Evolutionary conservation across 2,113 vertebrate species (phyloP).

Genomic region (Lepus europaeus): DNA sequence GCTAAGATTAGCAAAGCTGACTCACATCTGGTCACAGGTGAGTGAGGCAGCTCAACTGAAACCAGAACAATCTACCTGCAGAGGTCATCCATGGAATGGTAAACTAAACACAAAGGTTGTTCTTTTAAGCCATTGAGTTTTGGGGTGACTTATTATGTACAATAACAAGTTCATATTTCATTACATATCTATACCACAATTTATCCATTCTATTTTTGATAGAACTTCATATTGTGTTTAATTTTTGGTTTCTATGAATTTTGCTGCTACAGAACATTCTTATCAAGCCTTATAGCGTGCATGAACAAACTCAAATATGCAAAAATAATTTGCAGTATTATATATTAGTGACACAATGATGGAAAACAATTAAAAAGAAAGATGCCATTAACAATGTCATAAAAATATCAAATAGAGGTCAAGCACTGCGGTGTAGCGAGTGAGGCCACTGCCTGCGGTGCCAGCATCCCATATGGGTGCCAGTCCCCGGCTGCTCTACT

Average conservation of each 20-base stretch:
- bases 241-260: neutral
- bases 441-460: too few species aligned
- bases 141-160: neutral
- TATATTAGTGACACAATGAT: neutral
- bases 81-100: neutral
- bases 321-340: neutral
- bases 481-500: too few species aligned
- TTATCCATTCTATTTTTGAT: neutral
- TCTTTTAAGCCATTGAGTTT: neutral
- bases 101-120: neutral
- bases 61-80: neutral
- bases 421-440: too few species aligned
- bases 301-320: neutral
- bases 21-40: neutral
- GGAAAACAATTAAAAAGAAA: neutral
- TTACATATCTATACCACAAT: neutral
- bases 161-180: neutral
- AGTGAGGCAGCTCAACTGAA: neutral
- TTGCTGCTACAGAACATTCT: neutral
- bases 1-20: neutral
- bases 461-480: too few species aligned
- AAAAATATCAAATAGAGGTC: neutral
- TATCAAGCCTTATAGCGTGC: neutral
- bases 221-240: neutral
- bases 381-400: neutral